phyloP scores from a whole-genome alignment of 2,888 invertebrate genomes.

The Mythimna ferrago region DNA sequence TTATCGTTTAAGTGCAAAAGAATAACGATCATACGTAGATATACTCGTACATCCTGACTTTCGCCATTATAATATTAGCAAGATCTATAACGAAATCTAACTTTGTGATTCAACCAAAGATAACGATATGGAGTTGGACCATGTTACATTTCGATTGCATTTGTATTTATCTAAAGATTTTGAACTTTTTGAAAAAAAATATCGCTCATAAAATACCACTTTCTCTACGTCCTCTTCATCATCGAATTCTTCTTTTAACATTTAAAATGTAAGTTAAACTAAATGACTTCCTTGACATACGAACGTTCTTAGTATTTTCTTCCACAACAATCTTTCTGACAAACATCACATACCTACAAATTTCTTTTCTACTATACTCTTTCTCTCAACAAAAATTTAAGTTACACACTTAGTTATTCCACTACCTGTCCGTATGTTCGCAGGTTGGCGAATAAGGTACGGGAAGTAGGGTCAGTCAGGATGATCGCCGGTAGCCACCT shows the following conservation, averaged over 20 bases:
- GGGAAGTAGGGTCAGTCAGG: constrained; percentile 53
- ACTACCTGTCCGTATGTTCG: constrained; percentile 43
- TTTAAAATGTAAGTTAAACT: background rate
- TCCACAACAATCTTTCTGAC: background rate
- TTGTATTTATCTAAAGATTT: background rate
- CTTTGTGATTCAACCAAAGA: background rate
- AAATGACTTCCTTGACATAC: background rate
- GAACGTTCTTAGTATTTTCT: too few species aligned
- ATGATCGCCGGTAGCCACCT: constrained; percentile 50
- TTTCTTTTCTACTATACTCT: background rate
- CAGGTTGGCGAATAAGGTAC: constrained; percentile 24
- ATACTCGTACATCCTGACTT: too few species aligned
- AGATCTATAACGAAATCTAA: background rate
- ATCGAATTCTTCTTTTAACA: background rate
- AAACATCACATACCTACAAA: background rate
- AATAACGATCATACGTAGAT: too few species aligned
- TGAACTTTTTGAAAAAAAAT: background rate
- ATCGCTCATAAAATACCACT: background rate
- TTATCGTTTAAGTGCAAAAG: too few species aligned
- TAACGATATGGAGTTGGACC: background rate
- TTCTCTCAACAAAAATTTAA: constrained; percentile 11
- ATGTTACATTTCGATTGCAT: background rate
- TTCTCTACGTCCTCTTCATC: background rate
- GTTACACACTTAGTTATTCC: constrained; percentile 23
- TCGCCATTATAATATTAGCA: too few species aligned